A percentile compares a stretch with the other conserved stretches of the same genome.
Conservation (phyloP, 2,113 vertebrate species). For the Lepus europaeus region DNA sequence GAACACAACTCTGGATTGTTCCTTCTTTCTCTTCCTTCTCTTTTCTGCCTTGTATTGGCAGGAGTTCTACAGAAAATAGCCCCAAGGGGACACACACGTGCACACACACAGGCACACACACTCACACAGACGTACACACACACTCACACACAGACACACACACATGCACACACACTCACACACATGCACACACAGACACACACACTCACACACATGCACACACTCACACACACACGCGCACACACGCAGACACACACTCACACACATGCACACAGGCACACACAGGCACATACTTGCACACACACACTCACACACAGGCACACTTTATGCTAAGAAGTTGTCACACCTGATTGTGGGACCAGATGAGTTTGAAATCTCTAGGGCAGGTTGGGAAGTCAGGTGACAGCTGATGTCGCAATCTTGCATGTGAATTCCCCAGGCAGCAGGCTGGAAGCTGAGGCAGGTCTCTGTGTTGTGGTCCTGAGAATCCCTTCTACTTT, state of each 20-base stretch:
- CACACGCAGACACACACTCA: too few relatives aligned
- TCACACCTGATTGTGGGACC: background rate
- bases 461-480: background rate
- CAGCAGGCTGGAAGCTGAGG: background rate
- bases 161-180: too few relatives aligned
- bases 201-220: too few relatives aligned
- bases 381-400: background rate
- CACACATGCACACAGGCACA: too few relatives aligned
- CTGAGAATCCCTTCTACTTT: background rate
- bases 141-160: too few relatives aligned
- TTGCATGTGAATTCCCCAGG: background rate
- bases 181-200: too few relatives aligned
- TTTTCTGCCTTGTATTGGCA: background rate
- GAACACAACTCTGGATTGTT: background rate
- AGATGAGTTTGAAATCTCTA: background rate
- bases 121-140: too few relatives aligned
- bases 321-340: background rate
- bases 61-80: background rate
- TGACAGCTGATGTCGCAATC: background rate
- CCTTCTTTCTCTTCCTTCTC: background rate
- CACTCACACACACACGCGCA: too few relatives aligned
- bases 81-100: background rate
- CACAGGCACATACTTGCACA: too few relatives aligned
- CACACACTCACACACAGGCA: too few relatives aligned
- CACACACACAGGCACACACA: too few relatives aligned